These are phyloP conservation scores for Calephelis virginiensis DNA, from an alignment of 1,140 invertebrate genomes.

Conservation along the genomic window DNA sequence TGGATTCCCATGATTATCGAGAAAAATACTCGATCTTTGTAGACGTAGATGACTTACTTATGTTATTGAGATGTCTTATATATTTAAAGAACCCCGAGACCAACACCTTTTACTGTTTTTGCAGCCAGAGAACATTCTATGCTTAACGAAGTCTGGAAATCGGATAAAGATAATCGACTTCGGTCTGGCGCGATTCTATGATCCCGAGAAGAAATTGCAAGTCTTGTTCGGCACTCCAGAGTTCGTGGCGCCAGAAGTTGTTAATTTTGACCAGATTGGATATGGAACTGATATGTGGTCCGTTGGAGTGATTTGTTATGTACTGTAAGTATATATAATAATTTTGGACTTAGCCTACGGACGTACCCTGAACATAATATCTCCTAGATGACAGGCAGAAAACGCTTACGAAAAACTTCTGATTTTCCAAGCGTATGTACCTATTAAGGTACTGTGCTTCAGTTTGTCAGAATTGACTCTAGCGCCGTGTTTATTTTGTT, in stretches of 20 bases:
- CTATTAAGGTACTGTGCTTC: too few relatives aligned
- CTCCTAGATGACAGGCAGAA: neutral
- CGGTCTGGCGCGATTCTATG: constrained; percentile 94
- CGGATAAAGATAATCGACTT: constrained; percentile 99
- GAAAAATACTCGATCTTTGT: too few relatives aligned
- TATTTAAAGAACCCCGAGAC: neutral
- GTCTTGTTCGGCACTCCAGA: constrained; percentile 98
- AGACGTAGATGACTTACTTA: too few relatives aligned
- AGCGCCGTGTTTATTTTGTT: too few relatives aligned
- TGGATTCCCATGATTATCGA: too few relatives aligned
- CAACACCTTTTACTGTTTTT: constrained; percentile 36
- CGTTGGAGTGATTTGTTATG: constrained; percentile 97
- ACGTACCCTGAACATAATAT: too few relatives aligned
- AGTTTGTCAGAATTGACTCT: too few relatives aligned
- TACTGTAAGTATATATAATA: constrained; percentile 89
- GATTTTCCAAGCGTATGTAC: neutral
- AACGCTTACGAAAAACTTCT: neutral
- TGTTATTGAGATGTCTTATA: too few relatives aligned
- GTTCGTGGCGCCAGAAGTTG: constrained; percentile 98
- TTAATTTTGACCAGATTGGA: constrained; percentile 97
- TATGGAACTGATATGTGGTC: constrained; percentile 99
- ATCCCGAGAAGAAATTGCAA: constrained; percentile 93
- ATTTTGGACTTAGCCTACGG: neutral
- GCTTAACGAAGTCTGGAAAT: constrained; percentile 95
- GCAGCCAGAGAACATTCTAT: constrained; percentile 98